Evolutionary conservation across 2,113 vertebrate species (phyloP).

Genomic region (Burhinus oedicnemus): DNA sequence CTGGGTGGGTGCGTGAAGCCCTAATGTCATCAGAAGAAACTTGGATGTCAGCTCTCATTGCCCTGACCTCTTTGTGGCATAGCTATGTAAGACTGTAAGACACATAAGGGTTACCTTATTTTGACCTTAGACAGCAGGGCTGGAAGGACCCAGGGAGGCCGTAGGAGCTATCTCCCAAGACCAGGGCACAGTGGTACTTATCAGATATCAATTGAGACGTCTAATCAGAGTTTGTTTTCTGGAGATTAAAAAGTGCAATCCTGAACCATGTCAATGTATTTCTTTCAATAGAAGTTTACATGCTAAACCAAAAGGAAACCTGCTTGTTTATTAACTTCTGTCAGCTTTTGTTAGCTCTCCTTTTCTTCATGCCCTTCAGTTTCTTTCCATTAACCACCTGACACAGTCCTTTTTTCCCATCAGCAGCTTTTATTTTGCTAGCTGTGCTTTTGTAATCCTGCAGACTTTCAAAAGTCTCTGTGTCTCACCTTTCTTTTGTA

Average conservation of each 20-base stretch:
- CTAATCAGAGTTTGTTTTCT: neutral
- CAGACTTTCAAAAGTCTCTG: neutral
- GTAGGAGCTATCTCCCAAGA: neutral
- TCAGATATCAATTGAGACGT: neutral
- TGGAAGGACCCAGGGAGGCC: neutral
- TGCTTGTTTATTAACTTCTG: neutral
- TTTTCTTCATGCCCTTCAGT: constrained; percentile 9
- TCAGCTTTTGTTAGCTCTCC: neutral
- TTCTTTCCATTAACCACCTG: neutral
- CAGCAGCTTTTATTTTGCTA: neutral
- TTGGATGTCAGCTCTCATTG: neutral
- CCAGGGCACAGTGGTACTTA: neutral
- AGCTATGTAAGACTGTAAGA: neutral
- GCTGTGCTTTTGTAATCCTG: neutral
- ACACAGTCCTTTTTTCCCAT: neutral
- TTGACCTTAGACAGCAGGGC: neutral
- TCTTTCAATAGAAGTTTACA: neutral
- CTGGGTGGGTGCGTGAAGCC: neutral
- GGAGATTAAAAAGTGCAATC: neutral
- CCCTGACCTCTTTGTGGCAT: neutral
- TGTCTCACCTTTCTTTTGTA: neutral
- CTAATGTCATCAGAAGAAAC: neutral
- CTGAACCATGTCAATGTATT: neutral
- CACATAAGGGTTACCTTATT: neutral
- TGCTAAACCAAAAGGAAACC: neutral